These are phyloP conservation scores for Coranthus polyacanthus DNA, from an alignment of 2,797 vertebrate species.

Conservation along the genomic window DNA sequence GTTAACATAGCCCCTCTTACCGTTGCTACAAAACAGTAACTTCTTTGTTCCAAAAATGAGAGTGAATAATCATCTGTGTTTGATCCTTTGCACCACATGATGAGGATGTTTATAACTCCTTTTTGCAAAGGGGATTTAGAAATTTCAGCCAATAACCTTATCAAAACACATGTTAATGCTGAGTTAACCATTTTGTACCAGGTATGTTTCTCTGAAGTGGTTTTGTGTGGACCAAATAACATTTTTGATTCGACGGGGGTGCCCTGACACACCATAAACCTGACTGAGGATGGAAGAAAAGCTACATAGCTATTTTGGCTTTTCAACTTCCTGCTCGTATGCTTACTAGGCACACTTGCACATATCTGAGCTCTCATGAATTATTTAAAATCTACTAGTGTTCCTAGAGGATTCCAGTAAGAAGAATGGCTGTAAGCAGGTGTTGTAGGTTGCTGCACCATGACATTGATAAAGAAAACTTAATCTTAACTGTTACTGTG, in stretches of 20 bases:
- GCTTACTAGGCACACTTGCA: conserved; percentile 18
- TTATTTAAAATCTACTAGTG: conserved; percentile 29
- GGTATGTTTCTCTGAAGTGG: neutral
- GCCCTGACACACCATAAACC: conserved; percentile 4
- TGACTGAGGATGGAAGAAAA: neutral
- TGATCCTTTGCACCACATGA: conserved; percentile 59
- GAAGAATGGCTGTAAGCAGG: neutral
- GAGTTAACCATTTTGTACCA: conserved; percentile 3
- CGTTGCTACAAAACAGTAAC: conserved; percentile 54
- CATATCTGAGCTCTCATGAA: conserved; percentile 38
- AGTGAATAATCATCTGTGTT: conserved; percentile 54
- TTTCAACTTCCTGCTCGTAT: conserved; percentile 15
- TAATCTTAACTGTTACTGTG: conserved; percentile 53
- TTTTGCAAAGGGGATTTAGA: conserved; percentile 15
- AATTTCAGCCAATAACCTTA: neutral
- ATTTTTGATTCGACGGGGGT: conserved; percentile 4
- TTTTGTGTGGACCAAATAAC: neutral
- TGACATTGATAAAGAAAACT: conserved; percentile 59
- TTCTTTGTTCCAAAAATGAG: conserved; percentile 68
- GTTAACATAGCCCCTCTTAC: conserved; percentile 29
- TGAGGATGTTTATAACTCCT: conserved; percentile 33
- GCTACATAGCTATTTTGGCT: neutral
- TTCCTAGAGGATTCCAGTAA: conserved; percentile 22
- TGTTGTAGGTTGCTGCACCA: conserved; percentile 22
- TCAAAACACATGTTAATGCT: conserved; percentile 15